Evolutionary conservation across 2,113 vertebrate genomes (phyloP).

Genomic region (Microtus richardsoni): DNA sequence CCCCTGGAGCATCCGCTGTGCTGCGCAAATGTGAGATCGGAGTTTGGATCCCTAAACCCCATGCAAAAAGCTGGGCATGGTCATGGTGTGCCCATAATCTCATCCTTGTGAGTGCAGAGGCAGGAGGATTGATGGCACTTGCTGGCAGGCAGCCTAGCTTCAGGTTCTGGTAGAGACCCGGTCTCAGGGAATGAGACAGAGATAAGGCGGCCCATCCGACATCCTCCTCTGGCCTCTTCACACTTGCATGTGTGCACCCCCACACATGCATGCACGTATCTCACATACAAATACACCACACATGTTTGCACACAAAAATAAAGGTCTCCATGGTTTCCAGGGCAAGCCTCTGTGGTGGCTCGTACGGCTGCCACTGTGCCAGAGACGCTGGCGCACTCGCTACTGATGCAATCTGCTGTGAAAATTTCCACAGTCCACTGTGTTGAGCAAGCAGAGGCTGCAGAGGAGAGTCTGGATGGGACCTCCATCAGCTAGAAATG

Average conservation of each 20-base stretch:
- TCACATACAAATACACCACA: background rate
- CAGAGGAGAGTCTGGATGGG: background rate
- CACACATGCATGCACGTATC: background rate
- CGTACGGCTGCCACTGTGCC: background rate
- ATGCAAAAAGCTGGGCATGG: too few species aligned
- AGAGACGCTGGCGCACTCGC: constrained; percentile 7
- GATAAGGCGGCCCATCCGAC: too few species aligned
- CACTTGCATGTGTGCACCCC: background rate
- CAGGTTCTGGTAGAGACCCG: background rate
- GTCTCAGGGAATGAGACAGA: background rate
- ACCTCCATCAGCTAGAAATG: background rate
- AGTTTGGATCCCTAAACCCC: background rate
- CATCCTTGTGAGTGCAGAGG: background rate
- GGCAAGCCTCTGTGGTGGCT: background rate
- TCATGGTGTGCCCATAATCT: background rate
- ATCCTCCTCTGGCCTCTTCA: background rate
- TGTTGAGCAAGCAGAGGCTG: constrained; percentile 25
- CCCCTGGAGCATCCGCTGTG: too few species aligned
- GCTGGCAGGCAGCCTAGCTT: background rate
- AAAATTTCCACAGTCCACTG: constrained; percentile 26
- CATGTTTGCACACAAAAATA: background rate
- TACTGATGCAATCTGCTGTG: constrained; percentile 41
- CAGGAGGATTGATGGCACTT: background rate
- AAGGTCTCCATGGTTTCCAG: background rate
- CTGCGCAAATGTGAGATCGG: too few species aligned